phyloP scores from a whole-genome alignment of 2,888 invertebrate genomes.

The Miltochrista miniata region DNA sequence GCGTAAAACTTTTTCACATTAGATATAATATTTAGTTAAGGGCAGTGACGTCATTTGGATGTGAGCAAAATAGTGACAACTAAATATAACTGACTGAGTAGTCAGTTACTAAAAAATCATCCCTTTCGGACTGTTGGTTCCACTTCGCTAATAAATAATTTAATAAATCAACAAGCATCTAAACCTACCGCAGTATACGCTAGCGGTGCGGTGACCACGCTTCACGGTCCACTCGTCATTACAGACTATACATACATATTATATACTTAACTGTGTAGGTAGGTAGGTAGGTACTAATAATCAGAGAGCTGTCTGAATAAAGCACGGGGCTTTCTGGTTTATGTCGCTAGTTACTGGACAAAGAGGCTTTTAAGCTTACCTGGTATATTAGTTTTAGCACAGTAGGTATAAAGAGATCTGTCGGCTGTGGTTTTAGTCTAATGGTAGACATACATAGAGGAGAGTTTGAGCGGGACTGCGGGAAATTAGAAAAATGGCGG shows the following conservation, averaged over 20 bases:
- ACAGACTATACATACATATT: slow-evolving; percentile 22
- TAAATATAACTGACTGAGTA: no score
- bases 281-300: slow-evolving; percentile 20
- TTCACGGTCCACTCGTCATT: slow-evolving; percentile 39
- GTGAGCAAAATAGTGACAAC: no score
- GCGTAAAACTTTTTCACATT: no score
- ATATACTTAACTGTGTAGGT: slow-evolving; percentile 11
- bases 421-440: no score
- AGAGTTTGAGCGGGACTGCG: no score
- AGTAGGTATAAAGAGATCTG: no score
- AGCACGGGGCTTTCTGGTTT: slow-evolving; percentile 4
- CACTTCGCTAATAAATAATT: not conserved
- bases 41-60: no score
- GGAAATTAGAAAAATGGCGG: no score
- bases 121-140: no score
- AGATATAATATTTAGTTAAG: no score
- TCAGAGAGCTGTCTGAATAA: slow-evolving; percentile 8
- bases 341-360: not conserved
- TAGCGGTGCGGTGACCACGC: slow-evolving; percentile 24
- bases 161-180: slow-evolving; percentile 27
- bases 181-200: slow-evolving; percentile 12
- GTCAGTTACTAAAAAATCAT: no score
- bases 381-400: slow-evolving; percentile 1
- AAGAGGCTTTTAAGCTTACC: slow-evolving; percentile 1
- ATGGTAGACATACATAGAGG: not conserved